Base-by-base conservation (phyloP, 2,797 vertebrate genomes). In the Acipenser oxyrinchus region DNA sequence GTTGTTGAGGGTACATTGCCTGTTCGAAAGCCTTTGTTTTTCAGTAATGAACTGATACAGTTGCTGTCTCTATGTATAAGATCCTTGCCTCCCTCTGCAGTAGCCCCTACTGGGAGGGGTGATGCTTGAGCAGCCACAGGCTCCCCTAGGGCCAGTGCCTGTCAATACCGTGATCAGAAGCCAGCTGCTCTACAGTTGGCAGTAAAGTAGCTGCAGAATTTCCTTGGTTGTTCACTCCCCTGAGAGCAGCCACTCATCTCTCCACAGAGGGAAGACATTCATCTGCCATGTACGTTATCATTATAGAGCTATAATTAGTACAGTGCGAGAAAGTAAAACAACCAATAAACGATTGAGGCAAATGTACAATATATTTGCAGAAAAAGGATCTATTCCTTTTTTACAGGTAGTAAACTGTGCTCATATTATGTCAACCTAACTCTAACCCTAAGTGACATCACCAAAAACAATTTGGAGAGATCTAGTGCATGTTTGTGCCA, bases 121-220 rank as follows among this genome's bases (percentile, higher is more conserved):
- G 23, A 62, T 10, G 60, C 60, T 62, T 62, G 60, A 62, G 18
- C 60, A 62, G 60, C 60, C 60, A 62, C 18, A 62, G 48, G 60
- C 18, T 62, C 60, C 60, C 60, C 18, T 8, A 8, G 18, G 60
- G 18, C 60, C 60, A 62, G 18, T 48, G 18, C 23, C 60, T 62
- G 60, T n/a, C 58, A 60, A 60, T n/a, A 9, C 58, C 58, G 2
- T 60, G 58, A n/a, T 60, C 58, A 60, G 58, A 7, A 62, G 60
- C 18, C 60, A 62, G 48, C 60, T 23, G 10, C 23, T 18, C 10
- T 18, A 62, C 18, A 62, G 13, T 48, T 62, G 18, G 60, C 60
- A 62, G 13, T 7, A 62, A 62, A 62, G 60, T 9, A 23, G 58
- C 60, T 62, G 60, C 60, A 62, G 13, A 6, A 48, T 62, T 10